phyloP scores from a whole-genome alignment of 2,113 vertebrate genomes.

The Hepsetus odoe region DNA sequence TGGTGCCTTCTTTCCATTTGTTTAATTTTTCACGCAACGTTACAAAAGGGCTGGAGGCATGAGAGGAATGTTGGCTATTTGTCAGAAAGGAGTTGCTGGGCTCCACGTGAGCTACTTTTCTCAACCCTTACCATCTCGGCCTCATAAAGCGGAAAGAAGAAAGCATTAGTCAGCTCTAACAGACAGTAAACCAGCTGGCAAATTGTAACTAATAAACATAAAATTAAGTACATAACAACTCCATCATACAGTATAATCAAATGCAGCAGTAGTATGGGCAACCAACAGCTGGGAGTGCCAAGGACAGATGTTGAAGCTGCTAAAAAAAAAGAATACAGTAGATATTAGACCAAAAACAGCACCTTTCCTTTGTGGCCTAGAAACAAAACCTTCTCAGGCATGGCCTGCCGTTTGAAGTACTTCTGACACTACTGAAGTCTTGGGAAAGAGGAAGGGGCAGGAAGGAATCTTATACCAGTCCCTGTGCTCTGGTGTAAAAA shows the following conservation, averaged over 20 bases:
- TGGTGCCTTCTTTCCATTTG: constrained; percentile 48
- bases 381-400: constrained; percentile 47
- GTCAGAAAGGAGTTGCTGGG: constrained; percentile 53
- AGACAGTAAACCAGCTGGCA: constrained; percentile 41
- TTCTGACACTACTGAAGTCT: background rate
- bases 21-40: constrained; percentile 52
- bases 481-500: constrained; percentile 59
- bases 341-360: constrained; percentile 30
- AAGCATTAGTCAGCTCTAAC: constrained; percentile 29
- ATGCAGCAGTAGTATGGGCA: background rate
- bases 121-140: background rate
- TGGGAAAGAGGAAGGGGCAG: constrained; percentile 15
- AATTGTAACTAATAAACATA: constrained; percentile 39
- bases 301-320: constrained; percentile 27
- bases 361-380: constrained; percentile 32
- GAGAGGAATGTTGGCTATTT: constrained; percentile 70
- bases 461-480: constrained; percentile 29
- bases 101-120: constrained; percentile 15
- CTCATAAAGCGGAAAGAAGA: constrained; percentile 33
- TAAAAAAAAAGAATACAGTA: constrained; percentile 9
- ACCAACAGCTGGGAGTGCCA: constrained; percentile 25
- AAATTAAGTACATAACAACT: constrained; percentile 28
- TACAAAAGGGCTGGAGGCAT: constrained; percentile 67
- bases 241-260: constrained; percentile 11
- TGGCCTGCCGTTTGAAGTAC: constrained; percentile 44